Evolutionary conservation across 2,113 vertebrate genomes (phyloP).

Genomic region (Hippopotamus amphibius): DNA sequence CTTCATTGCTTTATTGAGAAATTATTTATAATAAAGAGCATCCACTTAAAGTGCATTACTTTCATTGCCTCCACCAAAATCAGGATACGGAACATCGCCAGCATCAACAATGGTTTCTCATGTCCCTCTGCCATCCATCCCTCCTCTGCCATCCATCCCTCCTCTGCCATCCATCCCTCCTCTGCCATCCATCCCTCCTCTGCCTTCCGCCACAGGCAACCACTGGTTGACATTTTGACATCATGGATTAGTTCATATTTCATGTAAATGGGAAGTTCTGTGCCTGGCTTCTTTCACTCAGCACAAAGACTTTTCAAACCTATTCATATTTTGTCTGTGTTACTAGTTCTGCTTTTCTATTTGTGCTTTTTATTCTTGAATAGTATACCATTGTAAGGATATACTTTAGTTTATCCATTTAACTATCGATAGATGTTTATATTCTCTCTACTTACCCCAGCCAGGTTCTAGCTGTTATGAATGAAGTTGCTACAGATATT

Average conservation of each 20-base stretch:
- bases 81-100: not conserved
- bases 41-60: not conserved
- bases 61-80: not conserved
- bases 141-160: rapidly evolving
- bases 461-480: not conserved
- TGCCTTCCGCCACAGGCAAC: not conserved
- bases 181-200: not conserved
- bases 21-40: not conserved
- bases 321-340: not conserved
- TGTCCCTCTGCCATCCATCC: not conserved
- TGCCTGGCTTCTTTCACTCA: not conserved
- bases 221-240: not conserved
- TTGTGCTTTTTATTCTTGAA: not conserved
- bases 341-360: not conserved
- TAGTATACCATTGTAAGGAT: rapidly evolving
- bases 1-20: not conserved
- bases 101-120: not conserved
- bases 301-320: not conserved
- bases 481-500: not conserved
- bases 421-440: not conserved
- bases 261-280: not conserved
- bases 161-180: no score
- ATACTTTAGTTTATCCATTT: not conserved
- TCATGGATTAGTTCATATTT: not conserved
- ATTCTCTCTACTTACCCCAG: not conserved